Conservation (phyloP, 1,140 invertebrate species). For the Trachelipus rathkii region DNA sequence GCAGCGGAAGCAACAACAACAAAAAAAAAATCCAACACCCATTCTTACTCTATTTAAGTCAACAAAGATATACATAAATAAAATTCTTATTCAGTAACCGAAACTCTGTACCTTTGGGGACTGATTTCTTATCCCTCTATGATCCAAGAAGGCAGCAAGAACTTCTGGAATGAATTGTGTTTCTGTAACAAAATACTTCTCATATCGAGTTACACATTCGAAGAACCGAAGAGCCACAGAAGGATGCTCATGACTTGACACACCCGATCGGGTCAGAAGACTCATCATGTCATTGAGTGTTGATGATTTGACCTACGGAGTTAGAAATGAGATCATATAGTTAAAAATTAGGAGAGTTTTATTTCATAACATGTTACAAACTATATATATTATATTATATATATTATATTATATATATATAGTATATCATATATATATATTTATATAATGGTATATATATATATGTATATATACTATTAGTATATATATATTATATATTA, state of each 20-base stretch:
- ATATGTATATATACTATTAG: too few species aligned
- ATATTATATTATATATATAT: background rate
- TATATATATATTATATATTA: too few species aligned
- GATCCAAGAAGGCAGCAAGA: constrained; percentile 56
- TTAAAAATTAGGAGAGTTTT: background rate
- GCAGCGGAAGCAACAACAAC: too few species aligned
- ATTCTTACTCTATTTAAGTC: too few species aligned
- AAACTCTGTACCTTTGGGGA: constrained; percentile 50
- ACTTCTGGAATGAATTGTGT: constrained; percentile 55
- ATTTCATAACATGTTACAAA: background rate
- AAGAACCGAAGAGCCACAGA: constrained; percentile 57
- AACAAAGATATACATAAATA: too few species aligned
- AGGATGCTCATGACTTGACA: constrained; percentile 54
- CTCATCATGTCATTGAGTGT: constrained; percentile 56
- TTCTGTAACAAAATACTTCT: constrained; percentile 57
- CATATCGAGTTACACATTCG: constrained; percentile 58
- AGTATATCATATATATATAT: too few species aligned
- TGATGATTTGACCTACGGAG: constrained; percentile 49
- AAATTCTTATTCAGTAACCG: too few species aligned
- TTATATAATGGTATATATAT: too few species aligned
- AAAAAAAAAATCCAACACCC: too few species aligned
- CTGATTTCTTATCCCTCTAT: constrained; percentile 54
- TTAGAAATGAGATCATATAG: background rate
- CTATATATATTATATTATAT: background rate
- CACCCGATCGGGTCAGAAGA: constrained; percentile 52